phyloP scores from a whole-genome alignment of 1,140 invertebrate genomes.

The Pantala flavescens region DNA sequence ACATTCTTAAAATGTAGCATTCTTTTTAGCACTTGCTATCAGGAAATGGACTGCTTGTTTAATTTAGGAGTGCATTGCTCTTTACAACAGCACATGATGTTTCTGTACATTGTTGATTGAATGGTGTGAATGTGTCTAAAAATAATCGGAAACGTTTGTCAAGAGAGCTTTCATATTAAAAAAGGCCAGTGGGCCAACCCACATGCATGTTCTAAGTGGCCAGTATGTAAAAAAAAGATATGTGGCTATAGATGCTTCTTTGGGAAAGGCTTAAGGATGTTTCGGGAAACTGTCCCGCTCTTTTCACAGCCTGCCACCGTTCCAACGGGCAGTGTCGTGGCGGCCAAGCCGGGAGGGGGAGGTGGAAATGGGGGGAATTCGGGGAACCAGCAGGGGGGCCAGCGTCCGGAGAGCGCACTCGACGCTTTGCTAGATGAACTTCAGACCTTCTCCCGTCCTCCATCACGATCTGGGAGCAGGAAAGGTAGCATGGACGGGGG shows the following conservation, averaged over 20 bases:
- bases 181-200: neutral
- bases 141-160: neutral
- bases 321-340: slow-evolving; percentile 51
- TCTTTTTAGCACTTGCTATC: neutral
- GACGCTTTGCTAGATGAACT: slow-evolving; percentile 89
- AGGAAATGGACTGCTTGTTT: neutral
- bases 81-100: too few species aligned
- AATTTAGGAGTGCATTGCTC: neutral
- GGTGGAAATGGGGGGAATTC: slow-evolving; percentile 37
- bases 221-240: neutral
- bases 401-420: slow-evolving; percentile 84
- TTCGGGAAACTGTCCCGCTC: neutral
- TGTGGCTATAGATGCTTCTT: neutral
- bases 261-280: neutral
- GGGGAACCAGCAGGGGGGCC: slow-evolving; percentile 34
- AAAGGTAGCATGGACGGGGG: slow-evolving; percentile 45
- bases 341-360: slow-evolving; percentile 54
- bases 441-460: slow-evolving; percentile 68
- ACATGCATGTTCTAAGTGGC: neutral
- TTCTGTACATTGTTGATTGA: neutral
- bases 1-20: too few species aligned
- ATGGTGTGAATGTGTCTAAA: neutral
- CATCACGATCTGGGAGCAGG: slow-evolving; percentile 27
- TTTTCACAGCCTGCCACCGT: slow-evolving; percentile 36
- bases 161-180: too few species aligned